phyloP scores from a whole-genome alignment of 2,113 vertebrate genomes.

The Atrichornis clamosus region DNA sequence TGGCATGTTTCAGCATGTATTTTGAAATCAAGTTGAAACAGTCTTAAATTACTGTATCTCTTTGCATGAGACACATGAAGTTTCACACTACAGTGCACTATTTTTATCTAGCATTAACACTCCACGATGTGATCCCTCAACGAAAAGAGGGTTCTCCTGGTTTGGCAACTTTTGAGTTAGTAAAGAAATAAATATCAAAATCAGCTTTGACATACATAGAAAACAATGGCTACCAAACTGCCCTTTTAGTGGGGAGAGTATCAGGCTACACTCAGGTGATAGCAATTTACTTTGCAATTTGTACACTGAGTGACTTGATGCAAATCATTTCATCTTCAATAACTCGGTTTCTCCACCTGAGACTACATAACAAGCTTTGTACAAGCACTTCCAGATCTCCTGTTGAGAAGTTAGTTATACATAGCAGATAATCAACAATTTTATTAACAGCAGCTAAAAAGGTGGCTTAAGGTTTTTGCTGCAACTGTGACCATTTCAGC shows the following conservation, averaged over 20 bases:
- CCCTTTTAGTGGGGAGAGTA: not conserved
- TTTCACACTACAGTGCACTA: not conserved
- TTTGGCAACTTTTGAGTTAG: not conserved
- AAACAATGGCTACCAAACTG: not conserved
- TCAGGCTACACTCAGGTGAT: not conserved
- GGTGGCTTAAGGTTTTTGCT: not conserved
- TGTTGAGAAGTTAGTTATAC: not conserved
- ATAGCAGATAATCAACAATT: not conserved
- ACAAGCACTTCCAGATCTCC: not conserved
- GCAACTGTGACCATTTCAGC: not conserved
- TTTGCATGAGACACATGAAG: not conserved
- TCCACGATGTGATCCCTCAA: not conserved
- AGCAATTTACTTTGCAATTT: not conserved
- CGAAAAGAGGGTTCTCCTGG: not conserved
- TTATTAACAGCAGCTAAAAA: not conserved
- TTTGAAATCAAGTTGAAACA: not conserved
- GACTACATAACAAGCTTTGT: not conserved
- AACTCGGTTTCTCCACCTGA: not conserved
- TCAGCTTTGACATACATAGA: not conserved
- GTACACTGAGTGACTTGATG: not conserved
- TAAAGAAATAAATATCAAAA: not conserved
- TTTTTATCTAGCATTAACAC: constrained; percentile 42
- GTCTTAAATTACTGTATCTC: not conserved
- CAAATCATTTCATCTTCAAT: not conserved
- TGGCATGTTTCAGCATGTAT: not conserved